These are phyloP conservation scores for Agonopterix alstromeriana DNA, from an alignment of 2,888 invertebrate genomes.

Conservation along the genomic window DNA sequence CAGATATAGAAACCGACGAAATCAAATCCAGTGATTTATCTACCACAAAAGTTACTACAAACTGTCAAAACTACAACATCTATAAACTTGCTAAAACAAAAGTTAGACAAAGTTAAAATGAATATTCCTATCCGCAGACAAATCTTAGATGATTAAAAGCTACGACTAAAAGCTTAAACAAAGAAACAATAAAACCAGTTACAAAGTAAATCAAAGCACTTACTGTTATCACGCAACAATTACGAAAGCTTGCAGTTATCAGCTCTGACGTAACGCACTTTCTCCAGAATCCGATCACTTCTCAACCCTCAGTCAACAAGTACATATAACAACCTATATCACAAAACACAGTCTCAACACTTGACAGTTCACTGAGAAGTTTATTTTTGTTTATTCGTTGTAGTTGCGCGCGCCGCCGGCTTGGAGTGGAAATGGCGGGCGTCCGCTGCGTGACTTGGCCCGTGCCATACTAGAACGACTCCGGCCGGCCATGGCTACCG, in stretches of 20 bases:
- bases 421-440: slow-evolving; percentile 30
- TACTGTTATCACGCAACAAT: slow-evolving; percentile 69
- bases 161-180: slow-evolving; percentile 5
- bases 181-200: slow-evolving; percentile 6
- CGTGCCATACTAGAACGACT: slow-evolving; percentile 58
- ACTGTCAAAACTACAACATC: too few species aligned
- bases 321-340: slow-evolving; percentile 20
- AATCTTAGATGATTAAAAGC: neutral
- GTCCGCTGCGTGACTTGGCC: slow-evolving; percentile 55
- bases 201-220: slow-evolving; percentile 38
- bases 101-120: too few species aligned
- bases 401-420: slow-evolving; percentile 38
- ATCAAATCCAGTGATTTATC: too few species aligned
- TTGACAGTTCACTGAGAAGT: slow-evolving; percentile 33
- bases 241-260: slow-evolving; percentile 56
- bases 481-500: slow-evolving; percentile 43
- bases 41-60: too few species aligned
- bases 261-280: slow-evolving; percentile 48
- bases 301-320: slow-evolving; percentile 26
- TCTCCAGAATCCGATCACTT: slow-evolving; percentile 50
- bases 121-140: too few species aligned
- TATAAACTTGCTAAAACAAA: too few species aligned
- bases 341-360: slow-evolving; percentile 31
- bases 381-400: slow-evolving; percentile 24
- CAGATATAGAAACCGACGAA: too few species aligned